Percentiles rank a stretch among this genome's conserved stretches.
These are phyloP conservation scores for Hemicrepidius hirtus DNA, from an alignment of 2,888 invertebrate species.

Conservation along the genomic window DNA sequence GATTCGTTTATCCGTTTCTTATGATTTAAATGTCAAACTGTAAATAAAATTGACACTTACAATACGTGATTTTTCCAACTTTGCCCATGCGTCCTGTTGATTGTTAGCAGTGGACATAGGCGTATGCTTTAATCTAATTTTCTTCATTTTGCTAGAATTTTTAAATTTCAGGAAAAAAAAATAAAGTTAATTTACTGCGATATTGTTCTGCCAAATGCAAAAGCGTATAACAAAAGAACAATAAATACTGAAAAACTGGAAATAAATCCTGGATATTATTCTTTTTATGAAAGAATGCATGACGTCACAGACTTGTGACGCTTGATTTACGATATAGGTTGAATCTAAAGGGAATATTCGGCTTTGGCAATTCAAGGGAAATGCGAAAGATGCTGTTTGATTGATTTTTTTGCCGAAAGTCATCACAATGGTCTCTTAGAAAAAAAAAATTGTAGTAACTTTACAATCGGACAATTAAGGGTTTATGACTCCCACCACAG, in stretches of 20 bases:
- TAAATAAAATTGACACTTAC: slow-evolving; percentile 28
- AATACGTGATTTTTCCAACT: slow-evolving; percentile 26
- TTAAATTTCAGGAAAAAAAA: background rate
- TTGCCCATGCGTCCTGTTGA: slow-evolving; percentile 4
- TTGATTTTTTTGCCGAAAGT: slow-evolving; percentile 7
- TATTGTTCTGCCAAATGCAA: background rate
- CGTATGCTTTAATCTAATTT: background rate
- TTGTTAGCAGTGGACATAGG: background rate
- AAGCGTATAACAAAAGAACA: slow-evolving; percentile 12
- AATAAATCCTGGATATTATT: slow-evolving; percentile 17
- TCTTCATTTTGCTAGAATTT: background rate
- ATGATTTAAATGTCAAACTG: slow-evolving; percentile 11
- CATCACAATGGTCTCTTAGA: too few species aligned
- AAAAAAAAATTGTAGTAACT: too few species aligned
- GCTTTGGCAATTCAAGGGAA: slow-evolving; percentile 37
- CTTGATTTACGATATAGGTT: slow-evolving; percentile 41
- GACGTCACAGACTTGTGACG: slow-evolving; percentile 38
- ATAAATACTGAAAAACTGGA: slow-evolving; percentile 1
- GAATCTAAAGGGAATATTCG: slow-evolving; percentile 36
- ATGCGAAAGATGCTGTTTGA: slow-evolving; percentile 30
- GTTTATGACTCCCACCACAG: too few species aligned
- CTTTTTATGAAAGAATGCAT: slow-evolving; percentile 25
- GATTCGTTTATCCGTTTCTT: too few species aligned
- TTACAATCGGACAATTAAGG: too few species aligned
- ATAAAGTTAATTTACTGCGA: background rate